These are phyloP conservation scores for Eupsilia transversa DNA, from an alignment of 2,888 invertebrate species.

Conservation along the genomic window DNA sequence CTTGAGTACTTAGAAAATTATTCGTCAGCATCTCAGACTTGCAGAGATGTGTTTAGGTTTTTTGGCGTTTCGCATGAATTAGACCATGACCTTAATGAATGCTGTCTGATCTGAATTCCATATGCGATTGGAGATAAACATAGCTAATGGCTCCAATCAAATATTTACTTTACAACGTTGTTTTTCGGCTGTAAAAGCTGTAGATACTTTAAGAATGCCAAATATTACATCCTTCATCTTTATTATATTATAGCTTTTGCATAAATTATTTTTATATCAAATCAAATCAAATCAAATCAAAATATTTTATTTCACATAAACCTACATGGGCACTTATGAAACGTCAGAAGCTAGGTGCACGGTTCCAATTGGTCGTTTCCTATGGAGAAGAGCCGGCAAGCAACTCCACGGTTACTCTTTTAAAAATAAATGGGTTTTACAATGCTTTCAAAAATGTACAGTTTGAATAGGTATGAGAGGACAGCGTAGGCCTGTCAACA, in stretches of 20 bases:
- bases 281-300: no score
- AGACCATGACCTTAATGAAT: slow-evolving; percentile 51
- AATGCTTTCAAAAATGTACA: no score
- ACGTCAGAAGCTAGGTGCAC: no score
- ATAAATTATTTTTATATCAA: not conserved
- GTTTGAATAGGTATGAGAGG: no score
- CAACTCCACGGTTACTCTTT: no score
- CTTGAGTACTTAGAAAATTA: not conserved
- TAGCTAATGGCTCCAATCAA: slow-evolving; percentile 35
- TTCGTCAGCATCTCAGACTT: not conserved
- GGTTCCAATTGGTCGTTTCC: no score
- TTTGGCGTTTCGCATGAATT: slow-evolving; percentile 29
- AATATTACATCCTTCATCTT: not conserved
- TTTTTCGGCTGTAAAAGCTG: not conserved
- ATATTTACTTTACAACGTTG: slow-evolving; percentile 42
- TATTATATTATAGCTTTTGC: not conserved
- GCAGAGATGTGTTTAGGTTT: slow-evolving; percentile 21
- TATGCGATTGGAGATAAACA: slow-evolving; percentile 37
- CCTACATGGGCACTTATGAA: no score
- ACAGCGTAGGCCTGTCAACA: no score
- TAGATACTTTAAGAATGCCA: not conserved
- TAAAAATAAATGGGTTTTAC: no score
- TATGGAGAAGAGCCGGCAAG: no score
- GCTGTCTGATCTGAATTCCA: slow-evolving; percentile 47
- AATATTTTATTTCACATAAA: no score